A percentile compares a stretch with the other conserved stretches of the same genome.
These are phyloP conservation scores for Sebastes matsubarae DNA, from an alignment of 2,797 vertebrate species.

Conservation along the genomic window DNA sequence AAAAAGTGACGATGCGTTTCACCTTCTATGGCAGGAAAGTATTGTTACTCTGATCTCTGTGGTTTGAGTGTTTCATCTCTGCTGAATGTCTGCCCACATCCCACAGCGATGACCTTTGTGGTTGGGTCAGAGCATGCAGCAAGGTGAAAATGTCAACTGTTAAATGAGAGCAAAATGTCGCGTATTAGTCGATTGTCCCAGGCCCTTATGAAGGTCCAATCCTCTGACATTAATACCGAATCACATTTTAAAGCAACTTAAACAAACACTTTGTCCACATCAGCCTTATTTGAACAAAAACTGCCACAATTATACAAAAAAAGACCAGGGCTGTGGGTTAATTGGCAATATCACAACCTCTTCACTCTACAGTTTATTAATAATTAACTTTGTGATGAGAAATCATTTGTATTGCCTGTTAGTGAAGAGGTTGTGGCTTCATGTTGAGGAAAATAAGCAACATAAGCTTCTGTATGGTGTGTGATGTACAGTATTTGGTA, in stretches of 20 bases:
- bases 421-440: constrained; percentile 1
- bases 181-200: neutral
- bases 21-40: neutral
- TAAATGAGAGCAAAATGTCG: neutral
- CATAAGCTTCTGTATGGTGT: neutral
- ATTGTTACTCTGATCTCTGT: constrained; percentile 7
- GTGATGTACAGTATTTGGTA: constrained; percentile 6
- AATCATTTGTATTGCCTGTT: neutral
- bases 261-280: neutral
- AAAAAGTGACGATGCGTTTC: neutral
- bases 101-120: neutral
- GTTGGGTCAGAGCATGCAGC: neutral
- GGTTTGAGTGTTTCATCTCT: constrained; percentile 12
- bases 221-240: neutral
- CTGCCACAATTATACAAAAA: neutral
- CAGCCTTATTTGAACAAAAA: constrained; percentile 35
- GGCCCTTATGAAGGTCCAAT: neutral
- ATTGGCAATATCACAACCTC: neutral
- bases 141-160: constrained; percentile 16
- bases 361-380: neutral
- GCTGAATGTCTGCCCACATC: constrained; percentile 10
- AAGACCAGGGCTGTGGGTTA: neutral
- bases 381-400: neutral
- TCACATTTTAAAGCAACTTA: neutral
- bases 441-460: constrained; percentile 36